A percentile compares a stretch with the other conserved stretches of the same genome.
These are phyloP conservation scores for Acleris holmiana DNA, from an alignment of 2,888 invertebrate species.

Conservation along the genomic window DNA sequence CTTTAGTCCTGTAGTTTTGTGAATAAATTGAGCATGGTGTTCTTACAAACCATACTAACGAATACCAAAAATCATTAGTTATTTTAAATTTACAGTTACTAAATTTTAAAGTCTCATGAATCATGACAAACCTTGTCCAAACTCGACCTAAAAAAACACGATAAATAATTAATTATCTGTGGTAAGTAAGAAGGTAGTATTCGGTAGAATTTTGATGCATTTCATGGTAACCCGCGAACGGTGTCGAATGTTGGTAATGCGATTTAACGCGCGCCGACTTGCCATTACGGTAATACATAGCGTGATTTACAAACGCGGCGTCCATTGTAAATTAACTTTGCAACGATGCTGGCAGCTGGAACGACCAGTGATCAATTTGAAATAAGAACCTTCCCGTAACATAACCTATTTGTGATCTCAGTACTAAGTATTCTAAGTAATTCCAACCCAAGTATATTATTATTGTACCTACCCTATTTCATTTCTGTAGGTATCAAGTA, in stretches of 20 bases:
- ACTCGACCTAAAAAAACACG: constrained; percentile 22
- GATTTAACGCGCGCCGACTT: constrained; percentile 13
- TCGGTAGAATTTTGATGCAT: constrained; percentile 17
- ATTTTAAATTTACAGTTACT: neutral
- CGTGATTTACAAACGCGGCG: neutral
- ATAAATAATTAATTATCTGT: constrained; percentile 32
- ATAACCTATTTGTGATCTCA: too few relatives aligned
- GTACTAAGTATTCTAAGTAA: too few relatives aligned
- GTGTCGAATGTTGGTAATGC: constrained; percentile 34
- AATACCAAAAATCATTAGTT: too few relatives aligned
- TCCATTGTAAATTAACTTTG: neutral
- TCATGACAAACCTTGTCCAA: neutral
- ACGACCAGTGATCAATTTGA: too few relatives aligned
- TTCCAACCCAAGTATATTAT: too few relatives aligned
- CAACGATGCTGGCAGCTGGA: neutral
- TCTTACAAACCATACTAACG: too few relatives aligned
- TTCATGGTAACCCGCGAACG: constrained; percentile 28
- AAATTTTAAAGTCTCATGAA: neutral
- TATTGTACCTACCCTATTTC: too few relatives aligned
- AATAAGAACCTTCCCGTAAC: too few relatives aligned
- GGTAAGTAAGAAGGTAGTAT: too few relatives aligned
- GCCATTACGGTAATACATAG: constrained; percentile 10
- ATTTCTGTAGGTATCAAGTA: too few relatives aligned
- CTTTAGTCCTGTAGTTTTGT: too few relatives aligned
- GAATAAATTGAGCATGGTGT: too few relatives aligned